phyloP scores from a whole-genome alignment of 2,113 vertebrate genomes.

The Empidonax traillii region DNA sequence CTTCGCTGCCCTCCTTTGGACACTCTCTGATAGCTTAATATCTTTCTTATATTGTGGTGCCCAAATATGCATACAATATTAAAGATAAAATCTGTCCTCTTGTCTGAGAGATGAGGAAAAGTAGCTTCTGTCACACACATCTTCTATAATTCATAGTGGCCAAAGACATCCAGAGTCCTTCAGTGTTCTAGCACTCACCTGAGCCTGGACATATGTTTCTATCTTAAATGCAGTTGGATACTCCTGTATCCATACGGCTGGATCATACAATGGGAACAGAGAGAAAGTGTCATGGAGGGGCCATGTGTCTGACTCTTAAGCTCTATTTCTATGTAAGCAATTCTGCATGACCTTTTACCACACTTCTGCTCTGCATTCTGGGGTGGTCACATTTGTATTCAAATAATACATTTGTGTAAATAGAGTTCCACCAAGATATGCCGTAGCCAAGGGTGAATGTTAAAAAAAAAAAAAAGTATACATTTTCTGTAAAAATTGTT shows the following conservation, averaged over 20 bases:
- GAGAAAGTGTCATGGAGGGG: background rate
- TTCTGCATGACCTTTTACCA: background rate
- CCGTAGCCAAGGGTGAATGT: background rate
- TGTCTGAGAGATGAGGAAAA: background rate
- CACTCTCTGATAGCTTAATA: background rate
- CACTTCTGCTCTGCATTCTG: background rate
- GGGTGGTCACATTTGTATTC: background rate
- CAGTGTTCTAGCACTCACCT: background rate
- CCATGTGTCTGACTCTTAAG: background rate
- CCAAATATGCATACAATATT: background rate
- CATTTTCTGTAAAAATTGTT: background rate
- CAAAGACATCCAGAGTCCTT: background rate
- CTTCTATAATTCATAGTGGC: background rate
- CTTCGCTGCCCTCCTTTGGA: fast-evolving
- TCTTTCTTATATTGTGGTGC: background rate
- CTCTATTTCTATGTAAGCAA: background rate
- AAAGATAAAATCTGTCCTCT: background rate
- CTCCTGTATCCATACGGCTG: background rate
- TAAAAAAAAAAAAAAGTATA: background rate
- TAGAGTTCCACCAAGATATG: background rate
- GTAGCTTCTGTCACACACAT: background rate
- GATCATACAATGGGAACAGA: background rate
- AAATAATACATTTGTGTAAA: background rate
- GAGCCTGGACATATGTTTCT: background rate
- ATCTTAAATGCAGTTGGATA: background rate